A percentile compares a stretch with the other conserved stretches of the same genome.
Conservation (phyloP, 2,113 vertebrate genomes). For the Anarrhichthys ocellatus region DNA sequence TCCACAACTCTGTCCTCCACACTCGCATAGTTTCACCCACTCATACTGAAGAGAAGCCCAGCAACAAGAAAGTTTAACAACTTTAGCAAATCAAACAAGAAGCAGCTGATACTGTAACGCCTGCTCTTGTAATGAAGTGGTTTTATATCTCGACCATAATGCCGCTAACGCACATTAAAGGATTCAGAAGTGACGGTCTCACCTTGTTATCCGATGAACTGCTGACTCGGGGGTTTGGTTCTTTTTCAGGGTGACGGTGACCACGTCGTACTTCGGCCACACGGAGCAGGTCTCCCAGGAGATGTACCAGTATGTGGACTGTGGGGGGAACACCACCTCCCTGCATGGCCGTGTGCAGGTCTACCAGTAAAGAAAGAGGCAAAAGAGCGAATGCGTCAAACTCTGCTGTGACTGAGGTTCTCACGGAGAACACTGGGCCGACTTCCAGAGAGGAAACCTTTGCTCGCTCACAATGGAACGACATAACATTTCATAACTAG, state of each 20-base stretch:
- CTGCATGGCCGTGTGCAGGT: constrained; percentile 82
- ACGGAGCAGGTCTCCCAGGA: constrained; percentile 95
- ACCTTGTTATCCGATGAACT: not conserved
- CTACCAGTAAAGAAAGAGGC: constrained; percentile 55
- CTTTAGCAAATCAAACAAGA: constrained; percentile 11
- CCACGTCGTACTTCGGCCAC: constrained; percentile 92
- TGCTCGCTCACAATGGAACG: not conserved
- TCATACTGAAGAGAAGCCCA: constrained; percentile 2
- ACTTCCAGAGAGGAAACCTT: not conserved
- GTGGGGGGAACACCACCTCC: constrained; percentile 93
- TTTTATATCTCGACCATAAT: constrained; percentile 6
- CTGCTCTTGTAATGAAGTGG: not conserved
- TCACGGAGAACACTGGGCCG: not conserved
- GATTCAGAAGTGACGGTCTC: not conserved
- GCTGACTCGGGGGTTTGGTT: not conserved
- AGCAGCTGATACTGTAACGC: not conserved
- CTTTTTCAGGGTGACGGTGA: constrained; percentile 90
- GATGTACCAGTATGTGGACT: constrained; percentile 96
- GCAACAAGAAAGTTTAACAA: not conserved
- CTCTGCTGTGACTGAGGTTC: constrained; percentile 1
- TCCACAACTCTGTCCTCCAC: not conserved
- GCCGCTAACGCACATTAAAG: not conserved
- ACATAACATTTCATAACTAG: constrained; percentile 14
- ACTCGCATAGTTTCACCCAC: constrained; percentile 21
- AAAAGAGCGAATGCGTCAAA: not conserved